phyloP scores from a whole-genome alignment of 2,113 vertebrate genomes.

The Cromileptes altivelis region DNA sequence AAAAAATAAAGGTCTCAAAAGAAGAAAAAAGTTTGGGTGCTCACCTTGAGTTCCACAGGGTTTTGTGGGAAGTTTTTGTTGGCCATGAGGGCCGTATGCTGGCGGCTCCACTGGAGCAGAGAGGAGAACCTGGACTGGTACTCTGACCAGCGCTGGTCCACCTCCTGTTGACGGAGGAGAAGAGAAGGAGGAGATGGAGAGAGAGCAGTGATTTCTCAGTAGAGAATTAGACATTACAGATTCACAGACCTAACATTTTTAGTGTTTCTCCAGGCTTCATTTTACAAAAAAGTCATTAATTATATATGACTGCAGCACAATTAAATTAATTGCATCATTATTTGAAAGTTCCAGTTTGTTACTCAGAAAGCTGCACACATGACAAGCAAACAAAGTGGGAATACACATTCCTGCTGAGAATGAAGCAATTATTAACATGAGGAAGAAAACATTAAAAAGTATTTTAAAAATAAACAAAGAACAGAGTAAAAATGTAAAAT shows the following conservation, averaged over 20 bases:
- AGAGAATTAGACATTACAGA: neutral
- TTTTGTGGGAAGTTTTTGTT: constrained; percentile 98
- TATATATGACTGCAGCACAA: neutral
- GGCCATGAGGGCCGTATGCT: constrained; percentile 93
- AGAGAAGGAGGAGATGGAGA: neutral
- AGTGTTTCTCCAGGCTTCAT: neutral
- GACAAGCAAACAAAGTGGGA: neutral
- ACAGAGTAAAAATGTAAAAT: neutral
- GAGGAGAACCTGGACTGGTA: constrained; percentile 93
- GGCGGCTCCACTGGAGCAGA: constrained; percentile 96
- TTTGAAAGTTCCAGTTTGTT: constrained; percentile 6
- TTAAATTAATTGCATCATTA: constrained; percentile 21
- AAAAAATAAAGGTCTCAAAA: neutral
- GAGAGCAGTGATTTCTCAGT: neutral
- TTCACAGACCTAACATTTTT: neutral
- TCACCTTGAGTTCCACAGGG: constrained; percentile 97
- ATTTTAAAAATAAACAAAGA: neutral
- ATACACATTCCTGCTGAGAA: neutral
- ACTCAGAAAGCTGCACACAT: neutral
- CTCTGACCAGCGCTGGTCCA: constrained; percentile 94
- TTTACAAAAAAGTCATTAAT: neutral
- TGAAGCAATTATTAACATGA: neutral
- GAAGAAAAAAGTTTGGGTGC: neutral
- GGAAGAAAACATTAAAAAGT: neutral
- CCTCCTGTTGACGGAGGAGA: constrained; percentile 86